Evolutionary conservation across 2,113 vertebrate genomes (phyloP), one percentile per base, ranked within the genome.

Genomic region (Calypte anna): DNA sequence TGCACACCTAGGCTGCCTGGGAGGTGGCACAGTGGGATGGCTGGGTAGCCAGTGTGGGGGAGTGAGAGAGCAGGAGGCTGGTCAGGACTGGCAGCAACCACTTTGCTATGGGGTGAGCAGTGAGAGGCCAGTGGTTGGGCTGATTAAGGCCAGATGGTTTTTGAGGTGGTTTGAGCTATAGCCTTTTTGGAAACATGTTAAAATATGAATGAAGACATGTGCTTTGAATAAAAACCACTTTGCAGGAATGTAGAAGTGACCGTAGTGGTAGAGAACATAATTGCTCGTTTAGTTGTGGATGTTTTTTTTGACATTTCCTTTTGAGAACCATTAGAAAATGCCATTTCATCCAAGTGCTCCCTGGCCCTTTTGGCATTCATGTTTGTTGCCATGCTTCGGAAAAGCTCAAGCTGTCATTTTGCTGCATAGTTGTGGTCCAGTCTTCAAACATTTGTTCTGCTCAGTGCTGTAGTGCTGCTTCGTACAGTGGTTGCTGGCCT

Each of bases 131-230:
- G 24, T 7, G 46, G 43, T 73, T 85, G 53, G 25, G 59, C 50
- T 92, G 15, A 51, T 70, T 50, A 40, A 50, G 54, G 46, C 66
- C 25, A 27, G 3, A 9, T 31, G 5, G 43, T 28, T 93, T 88
- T 79, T 78, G 63, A 83, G n/a, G 16, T 12, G 11, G 25, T 76
- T 69, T 24, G 62, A 74, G 73, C 55, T 85, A 18, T 44, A 76
- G 44, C 57, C 69, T 82, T 91, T 87, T 82, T 72, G 77, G 79
- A 96, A 96, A 30, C 66, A 57, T 64, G 80, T 79, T 91, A 79
- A 95, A 95, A 88, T 96, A 33, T 31, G 53, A 80, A 93, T 73
- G 76, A 82, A 78, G 53, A 85, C 43, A 84, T 82, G 16, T 44
- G 33, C 64, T 82, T 85, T 46, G 28, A 72, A 8, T 68, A 12